Evolutionary conservation across 2,113 vertebrate species (phyloP), one percentile per base, ranked within the genome.

Genomic region (Gnathonemus longibarbis): DNA sequence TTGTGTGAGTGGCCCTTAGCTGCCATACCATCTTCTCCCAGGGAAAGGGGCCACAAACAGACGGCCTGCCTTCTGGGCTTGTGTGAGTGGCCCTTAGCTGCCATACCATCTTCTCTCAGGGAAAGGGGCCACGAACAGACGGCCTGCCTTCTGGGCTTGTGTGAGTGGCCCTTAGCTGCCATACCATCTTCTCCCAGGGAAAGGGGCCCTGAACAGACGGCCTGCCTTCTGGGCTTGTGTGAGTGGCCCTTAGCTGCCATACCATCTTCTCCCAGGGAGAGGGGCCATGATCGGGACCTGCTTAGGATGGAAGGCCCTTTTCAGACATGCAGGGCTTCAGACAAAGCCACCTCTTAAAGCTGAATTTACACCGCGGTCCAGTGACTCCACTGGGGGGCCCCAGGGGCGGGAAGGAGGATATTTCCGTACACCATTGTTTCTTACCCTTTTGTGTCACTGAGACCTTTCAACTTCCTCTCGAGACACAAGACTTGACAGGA

Each of bases 361-460:
- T 27, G 88, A 88, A 89, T 90, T 89, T 84, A 89, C 45, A 49
- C 80, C 42, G 49, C n/a, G 52, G 74, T 66, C 24, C 74, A 49
- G 21, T 45, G 15, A 35, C 27, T 87, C 77, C 70, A 19, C n/a
- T 19, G 42, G 49, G 27, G 70, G 39, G 21, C 13, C 70, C 27
- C 45, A 88, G 90, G 90, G 90, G 74, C 21, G 77, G 49, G 39
- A 58, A 48, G 80, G 70, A 80, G 80, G 87, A 66, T 53, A 46
- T 87, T 77, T 74, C 48, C 62, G 9, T 45, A 48, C 19, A 31
- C 86, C 13, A 50, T 88, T 90, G 90, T 90, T 87, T 46, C 6
- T 46, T 27, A 74, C 39, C 62, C 66, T 39, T 90, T 90, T 83
- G 66, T 90, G 90, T 90, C 84, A 87, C 13, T 49, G 48, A 90